phyloP scores from a whole-genome alignment of 1,140 invertebrate species.

The Monomorium pharaonis region DNA sequence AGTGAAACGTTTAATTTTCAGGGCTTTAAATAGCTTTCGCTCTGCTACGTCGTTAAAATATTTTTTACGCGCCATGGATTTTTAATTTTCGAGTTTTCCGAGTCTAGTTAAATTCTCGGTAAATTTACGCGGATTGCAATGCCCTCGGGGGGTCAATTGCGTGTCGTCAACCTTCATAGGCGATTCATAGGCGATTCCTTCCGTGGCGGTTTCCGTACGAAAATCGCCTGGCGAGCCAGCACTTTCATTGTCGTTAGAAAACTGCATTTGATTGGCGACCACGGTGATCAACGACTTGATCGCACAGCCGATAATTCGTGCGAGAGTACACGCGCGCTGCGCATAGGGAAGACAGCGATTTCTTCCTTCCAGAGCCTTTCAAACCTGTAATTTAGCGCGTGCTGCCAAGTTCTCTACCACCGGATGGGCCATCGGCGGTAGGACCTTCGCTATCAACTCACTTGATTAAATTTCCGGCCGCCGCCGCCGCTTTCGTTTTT shows the following conservation, averaged over 20 bases:
- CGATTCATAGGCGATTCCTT: slow-evolving; percentile 37
- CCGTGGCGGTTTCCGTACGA: slow-evolving; percentile 50
- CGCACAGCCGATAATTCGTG: slow-evolving; percentile 60
- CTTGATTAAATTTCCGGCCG: slow-evolving; percentile 59
- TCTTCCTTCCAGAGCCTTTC: slow-evolving; percentile 53
- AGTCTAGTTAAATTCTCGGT: not conserved
- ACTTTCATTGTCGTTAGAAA: slow-evolving; percentile 68
- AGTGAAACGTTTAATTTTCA: no score
- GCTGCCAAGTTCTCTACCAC: slow-evolving; percentile 55
- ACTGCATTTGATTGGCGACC: slow-evolving; percentile 57
- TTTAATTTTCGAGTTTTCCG: not conserved
- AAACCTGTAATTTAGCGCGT: slow-evolving; percentile 64
- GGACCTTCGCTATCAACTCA: slow-evolving; percentile 54
- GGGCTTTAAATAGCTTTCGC: no score
- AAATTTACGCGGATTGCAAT: slow-evolving; percentile 5
- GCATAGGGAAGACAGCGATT: slow-evolving; percentile 51
- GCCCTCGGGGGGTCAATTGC: slow-evolving; percentile 43
- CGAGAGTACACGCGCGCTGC: slow-evolving; percentile 44
- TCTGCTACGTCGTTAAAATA: not conserved
- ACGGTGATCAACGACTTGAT: slow-evolving; percentile 50
- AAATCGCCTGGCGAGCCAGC: slow-evolving; percentile 50
- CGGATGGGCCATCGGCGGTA: slow-evolving; percentile 56
- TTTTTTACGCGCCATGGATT: not conserved
- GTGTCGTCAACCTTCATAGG: slow-evolving; percentile 49
- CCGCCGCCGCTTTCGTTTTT: slow-evolving; percentile 48